phyloP scores from a whole-genome alignment of 1,140 invertebrate genomes.

The Heliothis subflexa region DNA sequence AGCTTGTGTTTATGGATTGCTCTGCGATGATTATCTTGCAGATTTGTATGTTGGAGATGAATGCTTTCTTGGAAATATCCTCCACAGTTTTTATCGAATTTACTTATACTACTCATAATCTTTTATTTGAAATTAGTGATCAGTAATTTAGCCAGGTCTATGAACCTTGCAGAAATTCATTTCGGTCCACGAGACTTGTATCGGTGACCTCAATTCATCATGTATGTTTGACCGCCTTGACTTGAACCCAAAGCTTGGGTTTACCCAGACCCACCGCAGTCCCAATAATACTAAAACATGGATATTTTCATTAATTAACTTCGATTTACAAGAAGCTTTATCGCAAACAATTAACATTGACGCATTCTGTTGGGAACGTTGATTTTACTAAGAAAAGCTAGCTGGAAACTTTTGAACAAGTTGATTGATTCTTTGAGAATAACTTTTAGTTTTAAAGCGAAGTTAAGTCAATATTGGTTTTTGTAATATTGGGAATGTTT shows the following conservation, averaged over 20 bases:
- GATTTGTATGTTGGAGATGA: background rate
- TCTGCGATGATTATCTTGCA: background rate
- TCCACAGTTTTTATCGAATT: background rate
- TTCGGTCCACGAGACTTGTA: constrained; percentile 8
- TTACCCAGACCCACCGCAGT: constrained; percentile 16
- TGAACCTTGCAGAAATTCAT: background rate
- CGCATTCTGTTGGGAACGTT: background rate
- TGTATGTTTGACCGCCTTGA: constrained; percentile 4
- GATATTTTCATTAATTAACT: background rate
- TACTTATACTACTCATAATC: background rate
- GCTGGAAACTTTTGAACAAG: background rate
- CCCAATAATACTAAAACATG: background rate
- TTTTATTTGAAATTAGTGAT: background rate
- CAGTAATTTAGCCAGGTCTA: background rate
- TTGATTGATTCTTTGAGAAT: constrained; percentile 1
- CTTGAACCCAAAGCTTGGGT: background rate
- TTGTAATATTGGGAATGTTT: background rate
- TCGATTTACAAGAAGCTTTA: background rate
- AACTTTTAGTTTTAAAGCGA: background rate
- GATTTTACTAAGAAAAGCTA: background rate
- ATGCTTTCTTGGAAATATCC: too few species aligned
- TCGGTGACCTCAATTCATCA: background rate
- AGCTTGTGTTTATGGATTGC: background rate
- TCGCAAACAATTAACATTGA: background rate
- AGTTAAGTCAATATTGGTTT: background rate